Evolutionary conservation across 2,888 invertebrate species (phyloP).

Genomic region (Melieria crassipennis): DNA sequence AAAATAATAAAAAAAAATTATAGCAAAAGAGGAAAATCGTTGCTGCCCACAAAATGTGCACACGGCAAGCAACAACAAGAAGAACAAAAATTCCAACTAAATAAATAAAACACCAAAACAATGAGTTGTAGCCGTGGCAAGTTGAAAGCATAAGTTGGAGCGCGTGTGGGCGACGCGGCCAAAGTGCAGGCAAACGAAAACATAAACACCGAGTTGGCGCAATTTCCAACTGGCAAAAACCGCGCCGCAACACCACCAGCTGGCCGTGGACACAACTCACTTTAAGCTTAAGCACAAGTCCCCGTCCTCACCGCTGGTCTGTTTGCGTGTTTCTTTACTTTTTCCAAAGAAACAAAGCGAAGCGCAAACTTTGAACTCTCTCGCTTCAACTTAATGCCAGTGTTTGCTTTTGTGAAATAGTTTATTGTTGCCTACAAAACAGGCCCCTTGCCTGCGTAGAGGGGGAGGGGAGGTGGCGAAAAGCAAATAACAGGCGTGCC

Average conservation of each 20-base stretch:
- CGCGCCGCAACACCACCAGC: too few relatives aligned
- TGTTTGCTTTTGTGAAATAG: conserved; percentile 21
- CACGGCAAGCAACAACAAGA: background rate
- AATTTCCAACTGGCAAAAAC: too few relatives aligned
- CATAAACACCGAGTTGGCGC: too few relatives aligned
- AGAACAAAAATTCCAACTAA: conserved; percentile 9
- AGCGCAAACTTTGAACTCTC: conserved; percentile 8
- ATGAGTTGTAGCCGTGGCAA: conserved; percentile 18
- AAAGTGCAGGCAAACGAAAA: too few relatives aligned
- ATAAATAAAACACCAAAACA: conserved; percentile 24
- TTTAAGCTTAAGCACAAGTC: too few relatives aligned
- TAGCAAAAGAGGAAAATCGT: background rate
- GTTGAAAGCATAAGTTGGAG: too few relatives aligned
- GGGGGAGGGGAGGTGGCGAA: too few relatives aligned
- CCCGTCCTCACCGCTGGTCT: too few relatives aligned
- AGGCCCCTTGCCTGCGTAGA: too few relatives aligned
- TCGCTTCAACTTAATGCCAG: background rate
- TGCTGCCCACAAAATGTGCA: too few relatives aligned
- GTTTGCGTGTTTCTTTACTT: background rate
- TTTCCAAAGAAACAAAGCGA: conserved; percentile 22
- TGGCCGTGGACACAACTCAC: too few relatives aligned
- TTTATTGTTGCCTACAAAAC: conserved; percentile 11
- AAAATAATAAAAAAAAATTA: background rate
- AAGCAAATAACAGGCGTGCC: background rate
- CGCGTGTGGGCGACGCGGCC: too few relatives aligned